Conservation (phyloP, 2,113 vertebrate genomes). For the Pseudorectes ferrugineus region DNA sequence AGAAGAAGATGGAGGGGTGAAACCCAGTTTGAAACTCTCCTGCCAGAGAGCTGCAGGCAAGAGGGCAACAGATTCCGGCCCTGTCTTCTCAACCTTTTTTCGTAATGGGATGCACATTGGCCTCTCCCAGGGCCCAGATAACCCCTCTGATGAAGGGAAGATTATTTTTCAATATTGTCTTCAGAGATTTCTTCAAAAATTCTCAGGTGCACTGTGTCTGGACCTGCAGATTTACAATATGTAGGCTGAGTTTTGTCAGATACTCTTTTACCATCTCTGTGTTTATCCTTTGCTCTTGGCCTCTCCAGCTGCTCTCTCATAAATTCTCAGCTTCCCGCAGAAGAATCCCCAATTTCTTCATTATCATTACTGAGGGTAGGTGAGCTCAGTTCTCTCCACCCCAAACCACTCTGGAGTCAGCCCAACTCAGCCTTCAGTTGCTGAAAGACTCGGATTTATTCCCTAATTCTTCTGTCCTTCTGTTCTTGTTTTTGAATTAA, state of each 20-base stretch:
- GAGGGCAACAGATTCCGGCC: not conserved
- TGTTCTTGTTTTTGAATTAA: slow-evolving; percentile 11
- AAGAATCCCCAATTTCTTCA: slow-evolving; percentile 31
- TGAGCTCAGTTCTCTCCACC: not conserved
- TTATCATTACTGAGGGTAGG: slow-evolving; percentile 28
- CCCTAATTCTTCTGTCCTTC: slow-evolving; percentile 14
- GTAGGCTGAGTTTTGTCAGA: slow-evolving; percentile 42
- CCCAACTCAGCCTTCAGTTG: not conserved
- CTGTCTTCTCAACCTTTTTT: not conserved
- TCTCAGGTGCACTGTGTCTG: not conserved
- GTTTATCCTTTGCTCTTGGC: slow-evolving; percentile 57
- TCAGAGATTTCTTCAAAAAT: slow-evolving; percentile 40
- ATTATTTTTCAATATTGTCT: slow-evolving; percentile 38
- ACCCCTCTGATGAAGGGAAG: not conserved
- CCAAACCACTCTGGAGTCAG: not conserved
- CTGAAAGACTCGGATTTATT: slow-evolving; percentile 14
- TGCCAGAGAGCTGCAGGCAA: not conserved
- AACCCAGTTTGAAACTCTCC: not conserved
- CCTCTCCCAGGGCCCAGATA: not conserved
- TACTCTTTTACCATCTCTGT: slow-evolving; percentile 46
- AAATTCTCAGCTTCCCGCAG: slow-evolving; percentile 43
- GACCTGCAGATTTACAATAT: slow-evolving; percentile 42
- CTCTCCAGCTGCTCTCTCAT: slow-evolving; percentile 47
- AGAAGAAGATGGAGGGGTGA: not conserved
- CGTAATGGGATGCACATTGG: not conserved